Evolutionary conservation across 2,113 vertebrate species (phyloP).

Genomic region (Caracal caracal): DNA sequence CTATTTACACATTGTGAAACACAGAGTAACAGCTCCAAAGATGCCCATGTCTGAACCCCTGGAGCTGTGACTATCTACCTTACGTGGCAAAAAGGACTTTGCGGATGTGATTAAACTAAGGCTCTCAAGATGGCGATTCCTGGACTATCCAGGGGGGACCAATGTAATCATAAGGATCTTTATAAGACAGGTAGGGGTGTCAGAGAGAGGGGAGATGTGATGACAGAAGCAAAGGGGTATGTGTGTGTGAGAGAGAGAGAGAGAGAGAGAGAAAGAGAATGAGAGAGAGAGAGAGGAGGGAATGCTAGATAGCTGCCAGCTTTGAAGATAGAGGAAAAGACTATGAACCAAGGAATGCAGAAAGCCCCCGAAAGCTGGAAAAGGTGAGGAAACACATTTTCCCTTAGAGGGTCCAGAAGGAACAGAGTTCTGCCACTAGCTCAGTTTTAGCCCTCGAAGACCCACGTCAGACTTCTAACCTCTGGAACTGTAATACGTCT

Average conservation of each 20-base stretch:
- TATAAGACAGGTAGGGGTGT: not conserved
- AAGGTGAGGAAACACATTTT: not conserved
- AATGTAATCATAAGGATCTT: not conserved
- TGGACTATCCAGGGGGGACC: not conserved
- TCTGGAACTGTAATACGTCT: not conserved
- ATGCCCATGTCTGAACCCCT: not conserved
- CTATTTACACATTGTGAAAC: not conserved
- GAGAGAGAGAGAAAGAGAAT: not conserved
- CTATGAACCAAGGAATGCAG: not conserved
- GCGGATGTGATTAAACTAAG: not conserved
- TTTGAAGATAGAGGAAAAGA: not conserved
- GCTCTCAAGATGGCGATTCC: not conserved
- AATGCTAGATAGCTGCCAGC: not conserved
- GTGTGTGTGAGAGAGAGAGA: not conserved
- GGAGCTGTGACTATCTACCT: not conserved
- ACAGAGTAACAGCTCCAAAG: not conserved
- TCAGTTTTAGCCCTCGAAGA: not conserved
- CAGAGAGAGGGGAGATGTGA: not conserved
- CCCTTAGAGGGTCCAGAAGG: not conserved
- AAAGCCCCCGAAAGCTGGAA: not conserved
- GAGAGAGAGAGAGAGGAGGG: not conserved
- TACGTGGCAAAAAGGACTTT: not conserved
- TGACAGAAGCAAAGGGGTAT: not conserved
- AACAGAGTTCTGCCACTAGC: fast-evolving
- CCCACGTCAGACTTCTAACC: not conserved